Conservation (phyloP, 2,888 invertebrate genomes). For the Lomographa bimaculata region DNA sequence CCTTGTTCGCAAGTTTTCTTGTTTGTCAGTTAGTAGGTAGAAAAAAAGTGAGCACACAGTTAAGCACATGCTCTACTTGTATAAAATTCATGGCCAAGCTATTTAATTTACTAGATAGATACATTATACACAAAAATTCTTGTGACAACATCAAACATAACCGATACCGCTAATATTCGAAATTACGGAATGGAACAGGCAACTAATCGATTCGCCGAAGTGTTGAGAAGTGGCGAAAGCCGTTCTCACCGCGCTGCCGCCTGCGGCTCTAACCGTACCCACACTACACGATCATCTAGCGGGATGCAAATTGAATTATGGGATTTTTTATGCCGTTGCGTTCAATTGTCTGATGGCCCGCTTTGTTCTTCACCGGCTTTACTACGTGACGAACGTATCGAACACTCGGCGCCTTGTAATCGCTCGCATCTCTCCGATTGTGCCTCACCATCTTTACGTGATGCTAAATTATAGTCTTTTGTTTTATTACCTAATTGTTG, state of each 20-base stretch:
- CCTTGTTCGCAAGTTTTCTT: too few relatives aligned
- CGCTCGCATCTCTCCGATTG: constrained; percentile 65
- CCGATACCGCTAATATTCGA: constrained; percentile 47
- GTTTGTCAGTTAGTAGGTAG: too few relatives aligned
- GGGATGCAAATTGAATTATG: constrained; percentile 83
- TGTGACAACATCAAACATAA: constrained; percentile 28
- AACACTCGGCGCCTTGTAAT: constrained; percentile 74
- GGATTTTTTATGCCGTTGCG: constrained; percentile 71
- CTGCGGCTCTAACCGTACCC: constrained; percentile 68
- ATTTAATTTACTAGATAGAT: too few relatives aligned
- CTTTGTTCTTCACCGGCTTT: constrained; percentile 75
- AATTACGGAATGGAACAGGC: constrained; percentile 62
- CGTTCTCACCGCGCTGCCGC: constrained; percentile 66
- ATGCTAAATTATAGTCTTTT: constrained; percentile 76
- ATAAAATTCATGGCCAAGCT: too few relatives aligned
- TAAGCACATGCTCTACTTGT: too few relatives aligned
- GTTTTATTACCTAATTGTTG: constrained; percentile 78
- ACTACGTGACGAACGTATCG: constrained; percentile 76
- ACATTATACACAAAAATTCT: constrained; percentile 2
- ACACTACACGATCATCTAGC: constrained; percentile 73
- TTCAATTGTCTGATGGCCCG: constrained; percentile 74
- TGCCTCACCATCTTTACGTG: constrained; percentile 69
- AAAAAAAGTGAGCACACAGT: too few relatives aligned
- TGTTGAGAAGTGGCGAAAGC: constrained; percentile 80
- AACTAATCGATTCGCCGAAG: constrained; percentile 78